Conservation (phyloP, 2,888 invertebrate genomes). For the Sinelater perroti region DNA sequence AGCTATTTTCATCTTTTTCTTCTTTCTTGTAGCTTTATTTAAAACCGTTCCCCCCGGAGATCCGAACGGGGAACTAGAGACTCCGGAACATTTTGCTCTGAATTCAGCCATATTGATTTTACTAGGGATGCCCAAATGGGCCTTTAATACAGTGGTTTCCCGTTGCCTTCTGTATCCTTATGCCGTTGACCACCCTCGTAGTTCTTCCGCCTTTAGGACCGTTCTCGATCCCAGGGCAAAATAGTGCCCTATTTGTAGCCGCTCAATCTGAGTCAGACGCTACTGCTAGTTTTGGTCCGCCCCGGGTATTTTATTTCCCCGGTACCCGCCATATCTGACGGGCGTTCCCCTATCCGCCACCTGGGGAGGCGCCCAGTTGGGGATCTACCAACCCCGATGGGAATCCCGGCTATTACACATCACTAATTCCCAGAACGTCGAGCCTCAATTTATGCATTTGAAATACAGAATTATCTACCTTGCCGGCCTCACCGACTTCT, state of each 20-base stretch:
- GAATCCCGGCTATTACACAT: too few relatives aligned
- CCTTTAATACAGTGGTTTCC: conserved; percentile 33
- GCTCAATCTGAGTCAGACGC: too few relatives aligned
- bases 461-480: too few relatives aligned
- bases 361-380: too few relatives aligned
- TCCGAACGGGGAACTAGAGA: conserved; percentile 19
- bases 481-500: too few relatives aligned
- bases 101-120: conserved; percentile 20
- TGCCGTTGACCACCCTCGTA: conserved; percentile 24
- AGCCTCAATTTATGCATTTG: too few relatives aligned
- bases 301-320: too few relatives aligned
- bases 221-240: conserved; percentile 29
- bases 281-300: too few relatives aligned
- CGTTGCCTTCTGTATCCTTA: conserved; percentile 28
- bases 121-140: conserved; percentile 22
- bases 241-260: conserved; percentile 25
- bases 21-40: conserved; percentile 10
- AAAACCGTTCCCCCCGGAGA: conserved; percentile 24
- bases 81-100: conserved; percentile 22
- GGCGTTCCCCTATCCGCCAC: too few relatives aligned
- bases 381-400: too few relatives aligned
- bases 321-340: too few relatives aligned
- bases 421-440: too few relatives aligned
- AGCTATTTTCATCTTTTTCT: conserved; percentile 12
- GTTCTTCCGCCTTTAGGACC: conserved; percentile 27